Evolutionary conservation across 2,113 vertebrate species (phyloP).

Genomic region (Nibea coibor): DNA sequence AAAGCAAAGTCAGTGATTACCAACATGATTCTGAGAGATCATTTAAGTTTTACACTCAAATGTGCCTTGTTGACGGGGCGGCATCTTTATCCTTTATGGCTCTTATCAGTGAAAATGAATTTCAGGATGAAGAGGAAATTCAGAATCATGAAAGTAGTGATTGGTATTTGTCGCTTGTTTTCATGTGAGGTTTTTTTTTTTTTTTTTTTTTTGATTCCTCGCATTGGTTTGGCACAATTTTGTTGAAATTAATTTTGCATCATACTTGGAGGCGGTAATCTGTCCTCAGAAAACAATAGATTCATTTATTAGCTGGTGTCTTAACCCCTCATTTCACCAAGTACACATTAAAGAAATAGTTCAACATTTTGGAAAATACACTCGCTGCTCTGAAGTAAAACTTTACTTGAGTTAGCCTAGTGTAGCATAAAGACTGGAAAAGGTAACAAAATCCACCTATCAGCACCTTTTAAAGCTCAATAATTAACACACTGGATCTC

Average conservation of each 20-base stretch:
- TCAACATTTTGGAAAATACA: background rate
- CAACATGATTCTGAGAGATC: slow-evolving; percentile 9
- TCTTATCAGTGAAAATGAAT: slow-evolving; percentile 19
- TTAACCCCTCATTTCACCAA: no score
- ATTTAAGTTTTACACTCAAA: slow-evolving; percentile 25
- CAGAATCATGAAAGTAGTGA: slow-evolving; percentile 14
- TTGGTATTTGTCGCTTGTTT: slow-evolving; percentile 12
- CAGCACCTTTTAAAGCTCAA: background rate
- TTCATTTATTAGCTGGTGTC: background rate
- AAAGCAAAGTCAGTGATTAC: background rate
- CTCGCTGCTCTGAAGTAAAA: no score
- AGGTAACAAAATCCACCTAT: background rate
- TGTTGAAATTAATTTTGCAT: background rate
- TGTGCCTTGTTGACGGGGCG: slow-evolving; percentile 65
- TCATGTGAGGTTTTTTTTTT: background rate
- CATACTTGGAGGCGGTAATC: background rate
- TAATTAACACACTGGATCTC: background rate
- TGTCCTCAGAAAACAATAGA: background rate
- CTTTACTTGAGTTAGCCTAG: background rate
- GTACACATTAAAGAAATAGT: background rate
- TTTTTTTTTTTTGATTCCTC: background rate
- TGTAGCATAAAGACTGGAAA: background rate
- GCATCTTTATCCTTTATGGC: slow-evolving; percentile 12
- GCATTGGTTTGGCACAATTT: background rate
- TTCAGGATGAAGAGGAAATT: background rate